Evolutionary conservation across 1,140 invertebrate species (phyloP), one percentile per base, ranked within the genome.

Genomic region (Bicyclus anynana): DNA sequence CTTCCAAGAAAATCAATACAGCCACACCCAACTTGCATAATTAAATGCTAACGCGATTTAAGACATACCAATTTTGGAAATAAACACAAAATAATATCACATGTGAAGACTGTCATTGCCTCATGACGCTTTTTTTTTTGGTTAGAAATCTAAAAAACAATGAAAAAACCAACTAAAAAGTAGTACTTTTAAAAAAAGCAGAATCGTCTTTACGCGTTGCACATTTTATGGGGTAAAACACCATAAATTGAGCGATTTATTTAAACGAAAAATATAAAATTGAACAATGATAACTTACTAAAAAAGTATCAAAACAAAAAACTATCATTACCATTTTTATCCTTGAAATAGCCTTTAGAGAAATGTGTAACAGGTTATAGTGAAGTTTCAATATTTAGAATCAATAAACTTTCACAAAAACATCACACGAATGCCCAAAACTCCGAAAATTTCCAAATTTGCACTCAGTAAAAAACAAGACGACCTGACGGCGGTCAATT

Each of bases 281-380:
- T 71, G 62, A 73, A 74, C 65, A 70, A 79, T 71, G 77, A 75
- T 71, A 80, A 85, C 73, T 83, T 82, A 62, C 67, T 79, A 82
- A 86, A 87, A 87, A 86, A 86, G 82, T 88, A 86, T 82, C 85
- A 88, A 88, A 88, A 88, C 85, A 88, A 88, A 88, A 88, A 88
- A 88, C 83, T 86, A 88, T 86, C 80, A 78, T 86, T 88, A 88
- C 85, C 85, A 88, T 88, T 88, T 86, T 88, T 86, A 69, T 61
- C 62, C 57, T 61, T 55, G 68, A 77, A 71, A 53, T 53, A 38
- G 37, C 12, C 37, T 5, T 16, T 17, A 10, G 5, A 38, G 37
- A 38, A 10, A 58, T 57, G 16, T 46, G 38, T 21, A 49, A 16
- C 14, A 33, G 40, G 35, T 47, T 18, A 67, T 12, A n/a, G n/a